phyloP scores from a whole-genome alignment of 2,113 vertebrate species.

The Crotalus horridus region DNA sequence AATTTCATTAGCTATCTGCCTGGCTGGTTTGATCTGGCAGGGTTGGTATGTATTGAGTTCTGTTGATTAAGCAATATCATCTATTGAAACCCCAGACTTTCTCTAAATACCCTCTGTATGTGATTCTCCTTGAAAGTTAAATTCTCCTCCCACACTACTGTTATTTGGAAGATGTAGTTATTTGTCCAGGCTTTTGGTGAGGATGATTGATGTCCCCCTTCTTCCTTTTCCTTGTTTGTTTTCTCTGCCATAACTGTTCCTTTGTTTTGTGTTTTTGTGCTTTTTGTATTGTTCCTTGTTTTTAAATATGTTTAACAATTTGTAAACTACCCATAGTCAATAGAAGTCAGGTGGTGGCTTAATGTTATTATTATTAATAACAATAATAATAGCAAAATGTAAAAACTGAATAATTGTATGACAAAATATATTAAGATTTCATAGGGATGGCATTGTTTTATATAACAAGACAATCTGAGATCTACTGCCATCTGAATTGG shows the following conservation, averaged over 20 bases:
- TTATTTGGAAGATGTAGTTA: not conserved
- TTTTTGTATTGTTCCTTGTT: not conserved
- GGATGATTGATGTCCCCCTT: not conserved
- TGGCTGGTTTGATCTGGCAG: not conserved
- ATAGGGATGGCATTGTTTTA: not conserved
- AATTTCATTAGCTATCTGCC: not conserved
- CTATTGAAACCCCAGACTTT: not conserved
- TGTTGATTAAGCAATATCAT: not conserved
- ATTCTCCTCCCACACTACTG: not conserved
- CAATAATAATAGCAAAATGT: not conserved
- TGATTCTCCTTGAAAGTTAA: not conserved
- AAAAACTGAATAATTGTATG: not conserved
- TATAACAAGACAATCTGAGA: not conserved
- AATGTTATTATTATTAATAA: not conserved
- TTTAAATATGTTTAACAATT: not conserved
- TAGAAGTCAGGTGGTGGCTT: not conserved
- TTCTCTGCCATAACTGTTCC: not conserved
- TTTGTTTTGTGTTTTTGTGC: not conserved
- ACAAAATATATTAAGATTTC: not conserved
- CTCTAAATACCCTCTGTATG: not conserved
- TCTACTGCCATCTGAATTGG: not conserved
- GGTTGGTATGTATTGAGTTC: not conserved
- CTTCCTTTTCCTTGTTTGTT: not conserved
- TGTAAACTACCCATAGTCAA: not conserved
- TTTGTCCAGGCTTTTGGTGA: not conserved